These are phyloP conservation scores for Manacus vitellinus DNA, from an alignment of 2,113 vertebrate species.

Conservation along the genomic window DNA sequence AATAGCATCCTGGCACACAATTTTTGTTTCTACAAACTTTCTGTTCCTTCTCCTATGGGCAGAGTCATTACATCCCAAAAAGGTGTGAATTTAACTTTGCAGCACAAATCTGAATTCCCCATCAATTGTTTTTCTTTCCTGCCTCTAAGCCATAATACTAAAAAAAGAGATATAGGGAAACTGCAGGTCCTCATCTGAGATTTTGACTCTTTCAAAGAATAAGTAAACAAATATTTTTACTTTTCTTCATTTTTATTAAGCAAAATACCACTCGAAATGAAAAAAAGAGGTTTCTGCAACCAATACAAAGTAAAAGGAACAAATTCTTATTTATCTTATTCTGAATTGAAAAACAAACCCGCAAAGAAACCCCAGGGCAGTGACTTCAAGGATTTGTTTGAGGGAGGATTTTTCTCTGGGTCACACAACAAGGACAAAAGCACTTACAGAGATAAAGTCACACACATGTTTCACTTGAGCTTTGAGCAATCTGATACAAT, in stretches of 20 bases:
- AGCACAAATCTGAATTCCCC: not conserved
- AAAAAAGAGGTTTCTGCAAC: not conserved
- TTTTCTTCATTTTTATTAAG: not conserved
- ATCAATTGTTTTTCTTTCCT: not conserved
- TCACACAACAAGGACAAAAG: not conserved
- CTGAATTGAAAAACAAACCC: not conserved
- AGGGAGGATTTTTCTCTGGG: not conserved
- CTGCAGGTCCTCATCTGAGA: not conserved
- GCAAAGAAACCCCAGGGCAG: not conserved
- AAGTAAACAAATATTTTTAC: not conserved
- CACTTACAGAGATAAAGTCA: not conserved
- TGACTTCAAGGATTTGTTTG: not conserved
- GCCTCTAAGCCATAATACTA: not conserved
- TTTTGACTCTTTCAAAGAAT: not conserved
- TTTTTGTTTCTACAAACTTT: not conserved
- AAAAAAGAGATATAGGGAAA: not conserved
- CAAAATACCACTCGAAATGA: not conserved
- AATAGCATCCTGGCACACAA: not conserved
- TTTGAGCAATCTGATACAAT: not conserved
- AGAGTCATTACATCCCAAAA: not conserved
- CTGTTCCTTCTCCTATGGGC: not conserved
- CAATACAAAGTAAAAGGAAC: not conserved
- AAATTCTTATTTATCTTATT: not conserved
- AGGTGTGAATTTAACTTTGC: not conserved
- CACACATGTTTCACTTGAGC: not conserved